Base-by-base conservation (phyloP, 1,140 invertebrate species). In the Diuraphis noxia region DNA sequence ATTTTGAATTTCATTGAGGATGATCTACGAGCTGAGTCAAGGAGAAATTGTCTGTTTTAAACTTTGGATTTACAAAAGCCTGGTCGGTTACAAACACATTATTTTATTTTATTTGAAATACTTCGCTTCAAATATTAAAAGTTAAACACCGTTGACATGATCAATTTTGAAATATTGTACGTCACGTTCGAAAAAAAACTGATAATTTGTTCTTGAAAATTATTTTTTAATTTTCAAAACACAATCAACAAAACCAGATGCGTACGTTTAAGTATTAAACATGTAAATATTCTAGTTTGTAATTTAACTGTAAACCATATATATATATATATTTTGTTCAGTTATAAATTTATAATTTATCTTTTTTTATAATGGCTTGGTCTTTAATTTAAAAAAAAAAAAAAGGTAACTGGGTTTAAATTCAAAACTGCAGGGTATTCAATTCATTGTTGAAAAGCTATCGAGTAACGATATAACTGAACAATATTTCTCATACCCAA, bases 311-410 rank as follows among this genome's bases (percentile, higher is more conserved):
- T 3, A 21, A 79, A 79, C 72, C 36, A 36, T 36, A 79, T 36
- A 19, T 34, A 23, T 79, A 79, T 72, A n/a, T n/a, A n/a, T n/a
- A n/a, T 72, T 63, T 72, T 72, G 56, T 72, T 72, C 34, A 23
- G 72, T 36, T 21, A 79, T 79, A 79, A 79, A 23, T 34, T 36
- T 21, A 79, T 79, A 79, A 79, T 79, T 79, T 36, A 79, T 79
- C 72, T 36, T 79, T 79, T 56, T 79, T 72, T 72, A 72, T 72
- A 36, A 79, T 34, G 17, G 34, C 34, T 79, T 34, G 72, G n/a
- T 79, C 72, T 79, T 79, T 36, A 79, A 79, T 79, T 79, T 79
- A 36, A 79, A 79, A 79, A 79, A 81, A 81, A 79, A 81, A 81
- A 81, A 81, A 38, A 40, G 79, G 36, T 40, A 81, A 38, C 79